A percentile compares a stretch with the other conserved stretches of the same genome.
Evolutionary conservation across 2,888 invertebrate genomes (phyloP).

Genomic region (Galerucella pusilla): DNA sequence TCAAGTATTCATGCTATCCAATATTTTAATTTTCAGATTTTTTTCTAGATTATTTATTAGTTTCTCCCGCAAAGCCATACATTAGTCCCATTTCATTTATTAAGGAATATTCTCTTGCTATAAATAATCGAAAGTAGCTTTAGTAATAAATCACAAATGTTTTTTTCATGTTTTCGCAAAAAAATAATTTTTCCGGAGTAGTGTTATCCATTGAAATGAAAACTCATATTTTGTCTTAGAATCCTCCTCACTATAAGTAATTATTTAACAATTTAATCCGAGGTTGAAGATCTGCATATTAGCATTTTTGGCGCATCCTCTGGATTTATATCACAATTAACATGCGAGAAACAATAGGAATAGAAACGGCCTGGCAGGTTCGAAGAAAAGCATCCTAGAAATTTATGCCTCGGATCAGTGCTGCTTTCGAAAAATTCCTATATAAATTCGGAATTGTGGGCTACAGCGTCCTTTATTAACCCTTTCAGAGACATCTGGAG

Average conservation of each 20-base stretch:
- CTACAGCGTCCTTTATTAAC: conserved; percentile 28
- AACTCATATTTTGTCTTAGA: conserved; percentile 20
- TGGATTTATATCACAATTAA: conserved; percentile 30
- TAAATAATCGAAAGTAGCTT: neutral
- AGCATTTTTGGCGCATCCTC: conserved; percentile 25
- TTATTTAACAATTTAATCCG: conserved; percentile 30
- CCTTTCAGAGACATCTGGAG: conserved; percentile 10
- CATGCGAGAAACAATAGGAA: conserved; percentile 31
- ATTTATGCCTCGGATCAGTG: conserved; percentile 30
- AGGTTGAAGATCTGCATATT: conserved; percentile 20
- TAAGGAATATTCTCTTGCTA: neutral
- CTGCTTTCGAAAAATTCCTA: conserved; percentile 22
- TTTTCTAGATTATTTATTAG: neutral
- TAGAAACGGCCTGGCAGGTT: conserved; percentile 26
- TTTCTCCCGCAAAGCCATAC: neutral
- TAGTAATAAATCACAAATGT: neutral
- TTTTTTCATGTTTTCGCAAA: neutral
- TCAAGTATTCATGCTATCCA: neutral
- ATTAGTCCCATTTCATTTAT: neutral
- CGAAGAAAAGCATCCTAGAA: conserved; percentile 22
- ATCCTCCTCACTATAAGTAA: conserved; percentile 14
- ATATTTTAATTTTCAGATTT: neutral
- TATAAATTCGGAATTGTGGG: conserved; percentile 22
- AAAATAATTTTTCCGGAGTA: neutral
- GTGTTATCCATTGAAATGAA: neutral